Percentiles rank a stretch among this genome's conserved stretches.
Evolutionary conservation across 2,888 invertebrate genomes (phyloP).

Genomic region (Apotomis betuletana): DNA sequence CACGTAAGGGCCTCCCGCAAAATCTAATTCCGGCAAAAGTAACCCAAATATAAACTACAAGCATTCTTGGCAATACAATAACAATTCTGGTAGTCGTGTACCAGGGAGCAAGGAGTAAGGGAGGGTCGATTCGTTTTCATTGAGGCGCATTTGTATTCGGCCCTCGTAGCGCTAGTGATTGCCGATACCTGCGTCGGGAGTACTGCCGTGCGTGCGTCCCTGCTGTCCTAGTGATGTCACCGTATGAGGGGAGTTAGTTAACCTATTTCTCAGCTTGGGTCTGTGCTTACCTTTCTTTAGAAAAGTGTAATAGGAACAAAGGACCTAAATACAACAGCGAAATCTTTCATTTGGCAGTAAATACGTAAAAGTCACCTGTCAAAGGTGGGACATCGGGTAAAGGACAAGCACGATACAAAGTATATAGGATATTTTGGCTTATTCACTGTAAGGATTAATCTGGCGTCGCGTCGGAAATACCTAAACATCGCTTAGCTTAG

Average conservation of each 20-base stretch:
- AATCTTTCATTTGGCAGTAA: background rate
- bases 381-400: background rate
- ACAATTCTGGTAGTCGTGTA: constrained; percentile 38
- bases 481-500: constrained; percentile 9
- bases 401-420: constrained; percentile 1
- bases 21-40: constrained; percentile 30
- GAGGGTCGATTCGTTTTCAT: constrained; percentile 43
- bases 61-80: constrained; percentile 35
- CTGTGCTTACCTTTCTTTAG: constrained; percentile 1
- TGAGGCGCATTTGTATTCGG: constrained; percentile 48
- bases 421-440: constrained; percentile 16
- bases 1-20: constrained; percentile 22
- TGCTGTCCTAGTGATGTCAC: constrained; percentile 32
- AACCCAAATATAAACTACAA: constrained; percentile 31
- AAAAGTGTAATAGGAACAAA: too few relatives aligned
- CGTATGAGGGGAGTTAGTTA: constrained; percentile 23
- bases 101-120: constrained; percentile 31
- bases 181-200: constrained; percentile 45
- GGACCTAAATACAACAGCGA: too few relatives aligned
- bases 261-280: constrained; percentile 18
- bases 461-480: constrained; percentile 15
- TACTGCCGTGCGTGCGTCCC: constrained; percentile 21
- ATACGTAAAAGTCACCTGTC: background rate
- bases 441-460: constrained; percentile 20
- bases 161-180: constrained; percentile 49